A percentile compares a stretch with the other conserved stretches of the same genome.
These are phyloP conservation scores for Darevskia nairensis DNA, from an alignment of 2,797 vertebrate genomes.

Conservation along the genomic window DNA sequence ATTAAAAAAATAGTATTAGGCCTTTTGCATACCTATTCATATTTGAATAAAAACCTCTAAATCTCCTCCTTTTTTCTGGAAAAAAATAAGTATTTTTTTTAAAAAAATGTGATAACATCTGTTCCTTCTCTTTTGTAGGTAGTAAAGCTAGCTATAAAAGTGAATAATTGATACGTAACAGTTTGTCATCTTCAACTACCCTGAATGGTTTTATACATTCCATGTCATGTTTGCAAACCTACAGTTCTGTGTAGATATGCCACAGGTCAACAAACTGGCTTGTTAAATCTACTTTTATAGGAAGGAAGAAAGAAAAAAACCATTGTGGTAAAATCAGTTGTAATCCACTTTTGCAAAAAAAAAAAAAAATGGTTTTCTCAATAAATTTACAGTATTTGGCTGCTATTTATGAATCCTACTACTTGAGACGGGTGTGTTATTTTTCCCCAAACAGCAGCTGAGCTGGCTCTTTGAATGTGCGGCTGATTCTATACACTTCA, in stretches of 20 bases:
- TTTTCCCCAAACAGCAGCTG: not conserved
- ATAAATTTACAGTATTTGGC: slow-evolving; percentile 67
- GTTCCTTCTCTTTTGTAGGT: slow-evolving; percentile 50
- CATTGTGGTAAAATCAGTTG: slow-evolving; percentile 51
- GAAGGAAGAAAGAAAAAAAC: slow-evolving; percentile 34
- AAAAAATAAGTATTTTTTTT: slow-evolving; percentile 26
- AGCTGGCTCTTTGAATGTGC: not conserved
- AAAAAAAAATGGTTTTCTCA: slow-evolving; percentile 53
- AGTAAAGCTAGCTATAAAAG: slow-evolving; percentile 51
- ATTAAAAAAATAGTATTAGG: slow-evolving; percentile 46
- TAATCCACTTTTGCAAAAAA: slow-evolving; percentile 48
- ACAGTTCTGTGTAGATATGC: slow-evolving; percentile 40
- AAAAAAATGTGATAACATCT: slow-evolving; percentile 42
- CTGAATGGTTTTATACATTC: slow-evolving; percentile 58
- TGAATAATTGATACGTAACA: slow-evolving; percentile 46
- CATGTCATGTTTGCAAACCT: slow-evolving; percentile 53
- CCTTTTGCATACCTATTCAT: slow-evolving; percentile 40
- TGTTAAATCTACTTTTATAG: slow-evolving; percentile 59
- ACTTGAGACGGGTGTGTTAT: slow-evolving; percentile 46
- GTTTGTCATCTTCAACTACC: slow-evolving; percentile 35
- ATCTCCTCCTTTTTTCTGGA: slow-evolving; percentile 37
- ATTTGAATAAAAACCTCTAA: slow-evolving; percentile 54
- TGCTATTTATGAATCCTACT: slow-evolving; percentile 67
- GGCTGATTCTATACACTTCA: not conserved
- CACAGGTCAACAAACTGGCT: slow-evolving; percentile 54